These are phyloP conservation scores for Ibycter americanus DNA, from an alignment of 2,797 vertebrate genomes.

Conservation along the genomic window DNA sequence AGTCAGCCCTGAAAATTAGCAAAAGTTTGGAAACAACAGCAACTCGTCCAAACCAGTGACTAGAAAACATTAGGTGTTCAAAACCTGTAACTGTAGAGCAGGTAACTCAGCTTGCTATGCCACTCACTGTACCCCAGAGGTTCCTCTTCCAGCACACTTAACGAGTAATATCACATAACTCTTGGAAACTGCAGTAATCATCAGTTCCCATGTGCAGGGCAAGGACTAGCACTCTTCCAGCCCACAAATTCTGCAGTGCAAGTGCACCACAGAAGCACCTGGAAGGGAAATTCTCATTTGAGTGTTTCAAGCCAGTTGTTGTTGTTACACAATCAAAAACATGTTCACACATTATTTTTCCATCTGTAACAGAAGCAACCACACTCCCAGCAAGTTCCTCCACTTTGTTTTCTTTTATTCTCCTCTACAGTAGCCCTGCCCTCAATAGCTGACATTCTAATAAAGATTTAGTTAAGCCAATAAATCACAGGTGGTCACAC, in stretches of 20 bases:
- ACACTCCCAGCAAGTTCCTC: constrained; percentile 2
- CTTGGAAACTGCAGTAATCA: constrained; percentile 34
- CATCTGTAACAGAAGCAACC: background rate
- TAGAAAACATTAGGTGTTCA: background rate
- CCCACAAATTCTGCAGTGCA: background rate
- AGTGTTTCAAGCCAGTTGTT: background rate
- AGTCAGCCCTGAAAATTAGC: background rate
- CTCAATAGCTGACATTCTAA: background rate
- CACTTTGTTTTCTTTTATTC: background rate
- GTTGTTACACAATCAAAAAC: constrained; percentile 45
- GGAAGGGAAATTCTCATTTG: constrained; percentile 33
- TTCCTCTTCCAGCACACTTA: background rate
- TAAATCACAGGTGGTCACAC: background rate
- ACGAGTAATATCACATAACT: background rate
- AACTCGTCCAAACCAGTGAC: background rate
- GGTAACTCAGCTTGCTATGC: background rate
- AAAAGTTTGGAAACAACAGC: background rate
- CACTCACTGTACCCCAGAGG: background rate
- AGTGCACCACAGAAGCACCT: constrained; percentile 16
- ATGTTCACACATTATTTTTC: background rate
- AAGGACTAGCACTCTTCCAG: background rate
- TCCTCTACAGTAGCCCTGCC: background rate
- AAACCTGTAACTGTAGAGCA: background rate
- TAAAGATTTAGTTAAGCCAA: background rate
- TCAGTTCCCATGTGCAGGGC: constrained; percentile 20